Evolutionary conservation across 2,888 invertebrate species (phyloP), one percentile per base, ranked within the genome.

Genomic region (Strigamia transsilvanica): DNA sequence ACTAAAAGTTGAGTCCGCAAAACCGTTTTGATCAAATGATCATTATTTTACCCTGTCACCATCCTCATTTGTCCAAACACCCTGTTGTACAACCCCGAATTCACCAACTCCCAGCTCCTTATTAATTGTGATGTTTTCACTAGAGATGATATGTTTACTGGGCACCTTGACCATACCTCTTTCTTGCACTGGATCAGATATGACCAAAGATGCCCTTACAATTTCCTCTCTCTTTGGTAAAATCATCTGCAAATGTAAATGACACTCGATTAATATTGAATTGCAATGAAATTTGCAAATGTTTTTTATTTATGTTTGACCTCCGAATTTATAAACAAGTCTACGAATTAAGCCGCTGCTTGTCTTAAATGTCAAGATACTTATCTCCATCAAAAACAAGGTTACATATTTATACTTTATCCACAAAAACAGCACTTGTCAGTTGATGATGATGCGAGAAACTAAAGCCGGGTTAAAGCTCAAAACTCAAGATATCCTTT

Each of bases 31-130:
- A 18, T 21, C n/a, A 18, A 9, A 5, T 79, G n/a, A 77, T n/a
- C 3, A 12, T 10, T 23, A 23, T 23, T 51, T 82, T 88, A 95
- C 94, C 89, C 96, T 91, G 89, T 97, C 95, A 83, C 94, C 96
- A 85, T 96, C 96, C 83, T 90, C 89, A 87, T 97, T 96, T 80
- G 95, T 95, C 98, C 98, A 98, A 10, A 97, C 95, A 3, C 98
- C 99, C 89, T 98, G 98, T 87, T 98, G 98, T 0, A 99, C 99
- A 15, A 97, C 94, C 5, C 99, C 99, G 90, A 99, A 99, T 88
- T 99, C 98, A 15, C 99, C 99, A 86, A 94, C 94, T 38, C 99
- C 99, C 82, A 99, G 90, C 87, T 97, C 96, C 87, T 98, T 97
- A 87, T 96, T 96, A 79, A 98, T 94, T 83, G 94, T 93, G 86